Percentiles rank a stretch among this genome's conserved stretches.
Conservation (phyloP, 2,797 vertebrate species). For the Anguilla pacifica region DNA sequence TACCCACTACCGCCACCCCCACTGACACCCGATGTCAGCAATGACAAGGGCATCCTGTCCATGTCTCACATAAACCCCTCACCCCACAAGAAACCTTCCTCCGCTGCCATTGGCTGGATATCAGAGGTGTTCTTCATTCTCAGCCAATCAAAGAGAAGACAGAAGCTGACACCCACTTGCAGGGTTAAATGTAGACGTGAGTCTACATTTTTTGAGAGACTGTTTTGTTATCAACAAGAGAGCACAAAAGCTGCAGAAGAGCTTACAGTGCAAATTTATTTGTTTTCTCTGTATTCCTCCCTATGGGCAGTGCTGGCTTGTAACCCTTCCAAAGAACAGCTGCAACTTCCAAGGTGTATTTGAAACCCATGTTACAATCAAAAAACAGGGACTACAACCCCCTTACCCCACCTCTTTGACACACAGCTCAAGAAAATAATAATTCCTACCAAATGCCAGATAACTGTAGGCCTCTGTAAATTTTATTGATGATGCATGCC, state of each 20-base stretch:
- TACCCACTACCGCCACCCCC: neutral
- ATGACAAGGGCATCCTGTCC: slow-evolving; percentile 10
- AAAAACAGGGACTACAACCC: neutral
- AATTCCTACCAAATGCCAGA: neutral
- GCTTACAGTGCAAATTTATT: neutral
- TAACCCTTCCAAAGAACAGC: neutral
- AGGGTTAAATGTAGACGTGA: neutral
- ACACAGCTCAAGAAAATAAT: neutral
- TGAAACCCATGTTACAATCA: neutral
- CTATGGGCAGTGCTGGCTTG: neutral
- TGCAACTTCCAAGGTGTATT: neutral
- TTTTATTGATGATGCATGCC: neutral
- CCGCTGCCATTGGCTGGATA: slow-evolving; percentile 55
- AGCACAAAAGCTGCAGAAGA: neutral
- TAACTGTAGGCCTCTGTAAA: neutral
- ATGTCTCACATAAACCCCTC: neutral
- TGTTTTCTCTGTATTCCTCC: neutral
- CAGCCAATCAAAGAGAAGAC: slow-evolving; percentile 56
- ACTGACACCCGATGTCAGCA: slow-evolving; percentile 51
- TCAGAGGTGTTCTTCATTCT: slow-evolving; percentile 54
- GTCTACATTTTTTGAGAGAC: neutral
- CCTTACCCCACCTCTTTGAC: neutral
- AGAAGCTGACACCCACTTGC: slow-evolving; percentile 50
- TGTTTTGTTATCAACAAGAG: neutral
- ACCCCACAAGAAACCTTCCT: neutral